These are phyloP conservation scores for Dicycla oo DNA, from an alignment of 2,888 invertebrate species.

Conservation along the genomic window DNA sequence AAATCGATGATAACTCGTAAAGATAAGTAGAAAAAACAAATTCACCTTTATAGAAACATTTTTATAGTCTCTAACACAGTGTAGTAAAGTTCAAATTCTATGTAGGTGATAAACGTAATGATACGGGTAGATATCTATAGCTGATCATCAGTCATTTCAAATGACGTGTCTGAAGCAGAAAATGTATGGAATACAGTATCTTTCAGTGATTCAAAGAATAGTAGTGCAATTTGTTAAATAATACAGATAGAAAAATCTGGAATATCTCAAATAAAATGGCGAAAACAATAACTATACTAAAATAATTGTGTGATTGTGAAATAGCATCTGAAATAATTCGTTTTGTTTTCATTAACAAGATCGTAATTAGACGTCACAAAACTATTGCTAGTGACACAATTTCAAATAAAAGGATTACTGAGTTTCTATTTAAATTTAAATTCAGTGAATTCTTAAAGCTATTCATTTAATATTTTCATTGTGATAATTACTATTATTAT, in stretches of 20 bases:
- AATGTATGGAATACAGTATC: conserved; percentile 39
- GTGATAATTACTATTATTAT: conserved; percentile 40
- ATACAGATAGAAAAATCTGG: conserved; percentile 7
- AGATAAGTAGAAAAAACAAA: conserved; percentile 46
- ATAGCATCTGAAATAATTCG: conserved; percentile 39
- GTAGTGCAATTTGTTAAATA: conserved; percentile 33
- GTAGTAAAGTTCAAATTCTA: conserved; percentile 23
- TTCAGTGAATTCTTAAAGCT: conserved; percentile 1
- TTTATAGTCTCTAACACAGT: neutral
- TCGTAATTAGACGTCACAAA: conserved; percentile 34
- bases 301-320: conserved; percentile 60
- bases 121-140: conserved; percentile 21
- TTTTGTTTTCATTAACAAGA: conserved; percentile 58
- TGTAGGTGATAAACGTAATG: neutral
- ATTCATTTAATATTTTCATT: neutral
- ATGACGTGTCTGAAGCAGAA: conserved; percentile 18
- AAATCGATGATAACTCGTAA: conserved; percentile 35
- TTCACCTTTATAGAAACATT: neutral
- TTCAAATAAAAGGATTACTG: conserved; percentile 27
- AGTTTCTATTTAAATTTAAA: conserved; percentile 25
- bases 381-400: neutral
- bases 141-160: conserved; percentile 46
- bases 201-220: conserved; percentile 30
- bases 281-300: conserved; percentile 24
- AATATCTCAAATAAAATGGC: conserved; percentile 25